Evolutionary conservation across 2,797 vertebrate species (phyloP).

Genomic region (Nyctalus aviator): DNA sequence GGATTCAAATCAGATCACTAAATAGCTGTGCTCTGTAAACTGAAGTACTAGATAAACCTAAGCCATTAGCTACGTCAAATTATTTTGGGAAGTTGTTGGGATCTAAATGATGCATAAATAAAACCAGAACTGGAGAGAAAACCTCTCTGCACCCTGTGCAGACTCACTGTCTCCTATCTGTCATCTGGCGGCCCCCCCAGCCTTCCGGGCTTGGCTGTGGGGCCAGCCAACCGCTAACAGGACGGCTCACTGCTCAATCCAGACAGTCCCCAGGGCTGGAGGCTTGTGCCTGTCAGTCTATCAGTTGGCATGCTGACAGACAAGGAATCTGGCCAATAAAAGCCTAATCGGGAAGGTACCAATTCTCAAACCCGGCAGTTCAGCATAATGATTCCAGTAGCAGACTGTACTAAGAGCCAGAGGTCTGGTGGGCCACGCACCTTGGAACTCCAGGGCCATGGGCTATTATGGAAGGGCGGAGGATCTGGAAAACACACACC

Average conservation of each 20-base stretch:
- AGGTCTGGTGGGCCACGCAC: neutral
- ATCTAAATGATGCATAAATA: slow-evolving; percentile 82
- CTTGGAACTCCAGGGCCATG: neutral
- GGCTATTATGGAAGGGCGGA: neutral
- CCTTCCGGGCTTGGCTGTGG: slow-evolving; percentile 80
- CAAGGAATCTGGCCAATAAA: slow-evolving; percentile 77
- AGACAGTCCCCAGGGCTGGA: slow-evolving; percentile 83
- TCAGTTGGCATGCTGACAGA: slow-evolving; percentile 80
- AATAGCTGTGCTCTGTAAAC: slow-evolving; percentile 65
- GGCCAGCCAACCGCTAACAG: slow-evolving; percentile 80
- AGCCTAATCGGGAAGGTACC: slow-evolving; percentile 74
- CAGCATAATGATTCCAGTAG: slow-evolving; percentile 5
- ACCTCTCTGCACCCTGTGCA: slow-evolving; percentile 69
- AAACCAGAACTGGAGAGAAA: slow-evolving; percentile 82
- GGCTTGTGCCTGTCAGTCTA: slow-evolving; percentile 79
- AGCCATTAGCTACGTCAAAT: slow-evolving; percentile 78
- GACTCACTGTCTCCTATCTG: slow-evolving; percentile 82
- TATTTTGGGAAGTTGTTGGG: slow-evolving; percentile 82
- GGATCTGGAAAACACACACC: neutral
- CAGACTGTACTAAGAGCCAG: neutral
- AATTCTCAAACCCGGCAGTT: slow-evolving; percentile 54
- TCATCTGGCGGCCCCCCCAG: slow-evolving; percentile 78
- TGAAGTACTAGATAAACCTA: slow-evolving; percentile 74
- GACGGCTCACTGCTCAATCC: slow-evolving; percentile 71
- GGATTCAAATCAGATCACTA: slow-evolving; percentile 51